Evolutionary conservation across 2,888 invertebrate genomes (phyloP), one percentile per base, ranked within the genome.

Genomic region (Abrostola tripartita): DNA sequence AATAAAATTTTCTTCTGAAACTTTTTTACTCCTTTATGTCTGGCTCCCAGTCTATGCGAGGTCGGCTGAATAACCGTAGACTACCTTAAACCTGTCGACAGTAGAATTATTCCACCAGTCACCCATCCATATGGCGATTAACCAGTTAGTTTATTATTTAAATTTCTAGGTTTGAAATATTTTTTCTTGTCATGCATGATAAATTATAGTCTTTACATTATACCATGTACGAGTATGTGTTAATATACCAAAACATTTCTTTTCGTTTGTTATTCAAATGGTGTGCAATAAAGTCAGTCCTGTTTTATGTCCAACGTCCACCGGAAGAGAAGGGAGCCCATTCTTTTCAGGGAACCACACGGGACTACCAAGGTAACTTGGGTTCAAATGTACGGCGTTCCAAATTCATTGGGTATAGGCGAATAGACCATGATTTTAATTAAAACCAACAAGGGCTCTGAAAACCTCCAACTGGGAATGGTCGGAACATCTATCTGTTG

Each of bases 401-500:
- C 52, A 38, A 52, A 38, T 37, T 37, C 52, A 38, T 52, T 12
- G 37, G 37, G 52, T 12, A 36, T 37, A 5, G 12, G 44, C 14
- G 47, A 42, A 63, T 37, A 14, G 14, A 14, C 24, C 35, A 58
- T 50, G 44, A 59, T 61, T 69, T 63, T 52, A 73, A 71, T 73
- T 68, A 68, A 63, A 61, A 58, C 52, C 36, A 58, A 68, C 65
- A 56, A 65, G 41, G 63, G n/a, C n/a, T 44, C 60, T 61, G 41
- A 50, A 57, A 52, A 14, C 47, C 7, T 10, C 37, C 58, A 49
- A 52, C 24, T 6, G 66, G 63, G 66, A 68, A 65, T 50, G 14
- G 36, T 49, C 11, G 11, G 55, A 59, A 61, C 59, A 65, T 65
- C 63, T 62, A 58, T 59, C 55, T 51, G n/a, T 62, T 65, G 58